These are phyloP conservation scores for Troglohyphantes excavatus DNA, from an alignment of 2,888 invertebrate species.

Conservation along the genomic window DNA sequence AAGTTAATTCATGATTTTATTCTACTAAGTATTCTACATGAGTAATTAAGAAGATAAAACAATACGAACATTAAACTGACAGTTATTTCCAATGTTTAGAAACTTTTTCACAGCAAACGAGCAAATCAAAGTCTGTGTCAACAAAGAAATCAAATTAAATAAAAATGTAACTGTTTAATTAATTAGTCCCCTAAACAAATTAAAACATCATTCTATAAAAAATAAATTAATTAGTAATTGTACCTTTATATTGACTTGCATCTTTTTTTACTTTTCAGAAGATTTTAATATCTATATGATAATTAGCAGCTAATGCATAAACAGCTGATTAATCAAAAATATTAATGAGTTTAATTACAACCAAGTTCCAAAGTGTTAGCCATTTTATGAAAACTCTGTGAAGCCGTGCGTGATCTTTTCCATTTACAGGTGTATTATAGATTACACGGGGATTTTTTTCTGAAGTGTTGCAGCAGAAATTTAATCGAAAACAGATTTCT, in stretches of 20 bases:
- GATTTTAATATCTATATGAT: background rate
- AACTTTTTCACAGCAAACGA: too few species aligned
- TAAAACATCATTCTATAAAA: too few species aligned
- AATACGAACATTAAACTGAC: too few species aligned
- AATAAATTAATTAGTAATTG: too few species aligned
- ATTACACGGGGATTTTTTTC: background rate
- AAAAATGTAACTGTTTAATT: too few species aligned
- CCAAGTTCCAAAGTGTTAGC: background rate
- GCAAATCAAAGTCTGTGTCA: too few species aligned
- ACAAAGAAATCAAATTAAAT: too few species aligned
- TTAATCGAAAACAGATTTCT: conserved; percentile 53
- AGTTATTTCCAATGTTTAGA: too few species aligned
- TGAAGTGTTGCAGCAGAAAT: conserved; percentile 3
- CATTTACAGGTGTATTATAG: conserved; percentile 19
- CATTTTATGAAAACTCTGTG: background rate
- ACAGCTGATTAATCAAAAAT: background rate
- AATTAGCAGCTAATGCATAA: background rate
- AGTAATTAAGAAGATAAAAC: too few species aligned
- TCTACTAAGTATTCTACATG: too few species aligned
- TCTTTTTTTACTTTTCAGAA: background rate
- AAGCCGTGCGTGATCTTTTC: background rate
- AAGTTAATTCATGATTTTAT: too few species aligned
- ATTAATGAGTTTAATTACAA: background rate
- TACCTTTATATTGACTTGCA: background rate
- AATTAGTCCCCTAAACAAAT: too few species aligned